These are phyloP conservation scores for Tortrix viridana DNA, from an alignment of 2,888 invertebrate species.

Conservation along the genomic window DNA sequence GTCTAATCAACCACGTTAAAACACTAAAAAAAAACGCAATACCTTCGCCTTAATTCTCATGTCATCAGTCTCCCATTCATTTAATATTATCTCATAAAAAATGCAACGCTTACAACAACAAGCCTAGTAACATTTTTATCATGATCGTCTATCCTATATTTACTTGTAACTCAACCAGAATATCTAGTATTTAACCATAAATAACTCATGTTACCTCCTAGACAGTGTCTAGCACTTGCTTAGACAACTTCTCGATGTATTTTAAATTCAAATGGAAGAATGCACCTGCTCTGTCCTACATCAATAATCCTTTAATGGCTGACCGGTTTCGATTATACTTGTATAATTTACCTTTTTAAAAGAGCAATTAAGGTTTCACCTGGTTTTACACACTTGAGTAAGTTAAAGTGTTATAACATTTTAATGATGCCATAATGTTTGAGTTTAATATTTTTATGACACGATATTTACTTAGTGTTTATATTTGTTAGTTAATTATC, in stretches of 20 bases:
- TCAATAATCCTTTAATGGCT: constrained; percentile 3
- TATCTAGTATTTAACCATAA: constrained; percentile 22
- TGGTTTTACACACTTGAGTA: not conserved
- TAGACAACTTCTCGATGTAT: constrained; percentile 10
- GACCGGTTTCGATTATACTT: constrained; percentile 4
- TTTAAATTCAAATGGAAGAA: constrained; percentile 28
- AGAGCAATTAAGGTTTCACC: constrained; percentile 1
- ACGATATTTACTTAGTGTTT: too few species aligned
- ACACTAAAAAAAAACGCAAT: too few species aligned
- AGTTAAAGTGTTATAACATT: not conserved
- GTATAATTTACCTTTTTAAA: constrained; percentile 12
- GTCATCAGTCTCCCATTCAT: too few species aligned
- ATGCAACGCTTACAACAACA: constrained; percentile 13
- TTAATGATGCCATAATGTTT: not conserved
- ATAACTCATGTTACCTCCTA: constrained; percentile 10
- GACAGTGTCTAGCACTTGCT: constrained; percentile 19
- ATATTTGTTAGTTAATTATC: too few species aligned
- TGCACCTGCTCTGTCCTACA: constrained; percentile 23
- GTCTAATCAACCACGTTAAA: too few species aligned
- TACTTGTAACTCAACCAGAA: constrained; percentile 21
- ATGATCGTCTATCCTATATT: constrained; percentile 13
- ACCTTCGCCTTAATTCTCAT: too few species aligned
- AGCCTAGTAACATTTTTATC: constrained; percentile 12
- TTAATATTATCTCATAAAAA: not conserved
- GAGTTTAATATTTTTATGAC: too few species aligned